These are phyloP conservation scores for Drosophila putrida DNA, from an alignment of 2,888 invertebrate genomes.

Conservation along the genomic window DNA sequence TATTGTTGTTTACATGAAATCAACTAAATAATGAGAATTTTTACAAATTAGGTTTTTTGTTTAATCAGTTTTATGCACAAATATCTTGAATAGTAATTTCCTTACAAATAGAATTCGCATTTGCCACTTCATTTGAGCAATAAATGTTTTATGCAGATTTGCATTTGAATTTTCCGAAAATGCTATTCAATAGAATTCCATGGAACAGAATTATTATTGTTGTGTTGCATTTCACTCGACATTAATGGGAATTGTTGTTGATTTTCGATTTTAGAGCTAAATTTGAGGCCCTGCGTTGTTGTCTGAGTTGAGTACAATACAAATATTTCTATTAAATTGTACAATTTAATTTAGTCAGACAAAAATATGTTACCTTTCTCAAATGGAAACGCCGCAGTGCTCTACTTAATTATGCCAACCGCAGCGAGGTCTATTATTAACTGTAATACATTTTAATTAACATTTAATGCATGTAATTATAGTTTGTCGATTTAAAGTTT, in stretches of 20 bases:
- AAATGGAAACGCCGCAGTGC: conserved; percentile 48
- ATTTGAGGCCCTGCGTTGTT: neutral
- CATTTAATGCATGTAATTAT: conserved; percentile 46
- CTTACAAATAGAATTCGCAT: neutral
- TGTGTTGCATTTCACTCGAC: neutral
- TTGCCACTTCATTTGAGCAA: conserved; percentile 3
- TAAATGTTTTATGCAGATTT: conserved; percentile 5
- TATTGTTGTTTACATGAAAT: neutral
- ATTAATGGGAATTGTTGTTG: neutral
- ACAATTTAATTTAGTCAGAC: conserved; percentile 5
- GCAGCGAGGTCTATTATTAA: conserved; percentile 46
- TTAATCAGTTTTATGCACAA: conserved; percentile 3
- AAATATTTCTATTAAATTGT: conserved; percentile 1
- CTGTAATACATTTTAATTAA: conserved; percentile 59
- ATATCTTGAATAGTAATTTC: conserved; percentile 2
- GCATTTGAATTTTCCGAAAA: conserved; percentile 4
- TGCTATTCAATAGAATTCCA: conserved; percentile 2
- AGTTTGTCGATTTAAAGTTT: conserved; percentile 21
- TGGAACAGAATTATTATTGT: conserved; percentile 2
- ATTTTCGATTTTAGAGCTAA: neutral
- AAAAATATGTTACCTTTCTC: conserved; percentile 14
- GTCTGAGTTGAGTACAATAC: neutral
- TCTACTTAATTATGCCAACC: conserved; percentile 46
- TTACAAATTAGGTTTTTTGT: neutral
- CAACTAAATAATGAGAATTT: neutral